Conservation (phyloP, 2,888 invertebrate species). For the Drosophila borealis region DNA sequence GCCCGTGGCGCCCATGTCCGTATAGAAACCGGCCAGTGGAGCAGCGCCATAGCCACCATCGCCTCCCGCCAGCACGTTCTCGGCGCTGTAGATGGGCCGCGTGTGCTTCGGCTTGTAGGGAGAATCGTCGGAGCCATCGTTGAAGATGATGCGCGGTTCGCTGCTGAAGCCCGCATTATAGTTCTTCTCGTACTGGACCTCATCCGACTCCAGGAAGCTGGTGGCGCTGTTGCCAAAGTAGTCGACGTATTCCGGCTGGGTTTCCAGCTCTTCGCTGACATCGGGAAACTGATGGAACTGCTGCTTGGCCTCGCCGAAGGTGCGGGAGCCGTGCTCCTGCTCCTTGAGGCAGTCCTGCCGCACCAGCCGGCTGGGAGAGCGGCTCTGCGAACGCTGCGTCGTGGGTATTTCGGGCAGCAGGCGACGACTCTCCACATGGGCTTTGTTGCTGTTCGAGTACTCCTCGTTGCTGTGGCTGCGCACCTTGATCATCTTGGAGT, state of each 20-base stretch:
- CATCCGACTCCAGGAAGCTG: constrained; percentile 82
- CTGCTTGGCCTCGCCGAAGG: constrained; percentile 84
- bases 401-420: constrained; percentile 84
- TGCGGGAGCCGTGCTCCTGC: constrained; percentile 74
- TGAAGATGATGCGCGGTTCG: constrained; percentile 83
- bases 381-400: constrained; percentile 59
- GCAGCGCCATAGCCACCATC: constrained; percentile 36
- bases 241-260: constrained; percentile 77
- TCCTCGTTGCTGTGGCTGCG: constrained; percentile 85
- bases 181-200: constrained; percentile 83
- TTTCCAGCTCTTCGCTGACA: constrained; percentile 81
- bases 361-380: constrained; percentile 83
- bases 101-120: constrained; percentile 61
- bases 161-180: constrained; percentile 82
- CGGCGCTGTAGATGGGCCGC: constrained; percentile 80
- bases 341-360: constrained; percentile 84
- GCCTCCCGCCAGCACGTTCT: constrained; percentile 66
- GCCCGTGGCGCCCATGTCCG: constrained; percentile 38
- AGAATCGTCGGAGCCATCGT: constrained; percentile 79
- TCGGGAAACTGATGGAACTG: constrained; percentile 81
- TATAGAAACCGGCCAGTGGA: constrained; percentile 52
- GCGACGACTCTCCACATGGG: constrained; percentile 77
- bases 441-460: constrained; percentile 81
- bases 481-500: constrained; percentile 84
- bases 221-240: constrained; percentile 81